Evolutionary conservation across 2,888 invertebrate genomes (phyloP).

Genomic region (Aspidiotus rigidus): DNA sequence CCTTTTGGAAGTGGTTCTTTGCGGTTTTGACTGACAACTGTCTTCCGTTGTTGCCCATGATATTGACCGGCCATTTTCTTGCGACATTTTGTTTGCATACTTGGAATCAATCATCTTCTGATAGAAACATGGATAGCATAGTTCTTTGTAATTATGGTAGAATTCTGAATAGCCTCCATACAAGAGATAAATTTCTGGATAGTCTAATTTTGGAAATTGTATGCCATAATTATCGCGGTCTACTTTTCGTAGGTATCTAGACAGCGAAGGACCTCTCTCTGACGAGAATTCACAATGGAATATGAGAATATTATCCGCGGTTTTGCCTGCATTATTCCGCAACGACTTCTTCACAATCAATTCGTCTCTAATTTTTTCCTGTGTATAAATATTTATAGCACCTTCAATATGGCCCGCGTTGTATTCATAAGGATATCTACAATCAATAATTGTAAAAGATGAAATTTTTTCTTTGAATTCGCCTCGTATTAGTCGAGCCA

Average conservation of each 20-base stretch:
- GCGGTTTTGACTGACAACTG: slow-evolving; percentile 3
- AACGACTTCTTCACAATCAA: slow-evolving; percentile 47
- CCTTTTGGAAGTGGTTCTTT: too few relatives aligned
- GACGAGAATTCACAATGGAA: slow-evolving; percentile 98
- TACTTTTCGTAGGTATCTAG: slow-evolving; percentile 68
- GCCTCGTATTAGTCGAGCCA: slow-evolving; percentile 62
- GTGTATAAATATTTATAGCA: slow-evolving; percentile 74
- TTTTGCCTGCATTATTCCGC: slow-evolving; percentile 39
- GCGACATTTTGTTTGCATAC: slow-evolving; percentile 56
- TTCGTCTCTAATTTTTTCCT: slow-evolving; percentile 58
- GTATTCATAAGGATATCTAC: slow-evolving; percentile 84
- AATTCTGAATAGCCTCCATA: slow-evolving; percentile 85
- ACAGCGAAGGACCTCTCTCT: slow-evolving; percentile 87
- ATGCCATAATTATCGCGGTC: slow-evolving; percentile 77
- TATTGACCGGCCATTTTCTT: slow-evolving; percentile 55
- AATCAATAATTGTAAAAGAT: slow-evolving; percentile 76
- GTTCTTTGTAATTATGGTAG: slow-evolving; percentile 55
- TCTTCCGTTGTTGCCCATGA: slow-evolving; percentile 54
- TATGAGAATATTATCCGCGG: slow-evolving; percentile 57
- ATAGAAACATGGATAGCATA: slow-evolving; percentile 67
- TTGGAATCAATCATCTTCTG: slow-evolving; percentile 77
- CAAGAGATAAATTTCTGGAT: slow-evolving; percentile 88
- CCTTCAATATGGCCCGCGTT: slow-evolving; percentile 82
- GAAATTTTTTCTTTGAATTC: slow-evolving; percentile 55
- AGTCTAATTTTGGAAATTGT: slow-evolving; percentile 73